Conservation (phyloP, 2,888 invertebrate species). For the Nephrotoma guestfalica region DNA sequence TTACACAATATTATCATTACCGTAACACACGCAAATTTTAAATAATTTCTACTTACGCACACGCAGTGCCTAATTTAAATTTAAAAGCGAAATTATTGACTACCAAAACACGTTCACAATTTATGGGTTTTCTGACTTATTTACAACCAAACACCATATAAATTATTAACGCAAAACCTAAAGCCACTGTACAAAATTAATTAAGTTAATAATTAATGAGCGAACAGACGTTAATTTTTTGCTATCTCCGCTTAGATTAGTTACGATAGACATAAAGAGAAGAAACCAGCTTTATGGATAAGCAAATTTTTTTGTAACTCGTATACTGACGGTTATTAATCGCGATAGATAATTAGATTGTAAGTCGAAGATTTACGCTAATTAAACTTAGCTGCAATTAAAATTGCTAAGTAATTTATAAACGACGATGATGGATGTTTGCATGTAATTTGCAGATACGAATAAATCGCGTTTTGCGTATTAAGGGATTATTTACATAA, state of each 20-base stretch:
- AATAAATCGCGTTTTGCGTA: too few species aligned
- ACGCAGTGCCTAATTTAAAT: too few species aligned
- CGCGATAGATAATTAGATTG: neutral
- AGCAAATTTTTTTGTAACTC: neutral
- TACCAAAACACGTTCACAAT: too few species aligned
- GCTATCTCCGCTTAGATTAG: neutral
- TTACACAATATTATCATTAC: too few species aligned
- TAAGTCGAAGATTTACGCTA: neutral
- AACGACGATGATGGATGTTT: neutral
- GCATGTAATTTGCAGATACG: too few species aligned
- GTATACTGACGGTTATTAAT: neutral
- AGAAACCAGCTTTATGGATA: neutral
- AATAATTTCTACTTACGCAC: too few species aligned
- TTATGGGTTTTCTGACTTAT: too few species aligned
- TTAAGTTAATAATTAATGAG: neutral
- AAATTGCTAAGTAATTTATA: neutral
- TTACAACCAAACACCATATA: too few species aligned
- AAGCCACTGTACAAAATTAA: neutral
- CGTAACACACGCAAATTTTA: too few species aligned
- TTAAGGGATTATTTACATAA: too few species aligned
- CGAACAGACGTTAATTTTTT: neutral
- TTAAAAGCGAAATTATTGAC: too few species aligned
- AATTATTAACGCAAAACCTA: too few species aligned
- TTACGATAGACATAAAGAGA: neutral
- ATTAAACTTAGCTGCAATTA: neutral